Base-by-base conservation (phyloP, 2,888 invertebrate genomes). In the Physocephala rufipes region DNA sequence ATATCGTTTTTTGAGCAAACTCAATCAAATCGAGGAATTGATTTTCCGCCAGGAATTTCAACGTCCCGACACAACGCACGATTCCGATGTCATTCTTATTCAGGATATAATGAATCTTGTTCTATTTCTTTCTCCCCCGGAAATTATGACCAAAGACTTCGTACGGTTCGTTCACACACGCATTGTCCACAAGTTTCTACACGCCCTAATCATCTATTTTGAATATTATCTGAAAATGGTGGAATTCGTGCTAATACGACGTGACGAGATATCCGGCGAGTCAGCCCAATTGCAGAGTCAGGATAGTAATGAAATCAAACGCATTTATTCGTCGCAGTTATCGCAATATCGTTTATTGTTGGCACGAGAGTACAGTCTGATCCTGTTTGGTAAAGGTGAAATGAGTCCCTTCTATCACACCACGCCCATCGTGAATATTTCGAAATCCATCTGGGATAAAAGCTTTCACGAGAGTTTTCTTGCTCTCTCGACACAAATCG, bases 161-260 rank as follows among this genome's bases (percentile, higher is more conserved):
- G 67, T 86, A 24, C 74, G 79, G 2, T 85, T 86, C 24, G 63
- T 86, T 26, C 82, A 85, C 67, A 82, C 79, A 1, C 77, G 79
- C n/a, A 76, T 78, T 0, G 79, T 84, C 0, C 79, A 84, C 67
- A 73, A 76, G 15, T 79, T 86, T 53, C 66, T 86, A 0, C 82
- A 84, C 65, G 79, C 84, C 0, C 72, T 85, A 19, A 79, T 85
- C 45, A 84, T 85, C 16, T 86, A 86, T 75, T 85, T 86, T 36
- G 86, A 86, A 72, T 79, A 85, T 71, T 86, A 82, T 71, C 69
- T 86, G n/a, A 82, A 82, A 26, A 70, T 84, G 65, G 82, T 84
- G 0, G 86, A 86, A 68, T 85, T 81, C 71, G 74, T 84, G 16
- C 74, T 86, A 1, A 81, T 86, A 45, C 80, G 83, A 0, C 78